Conservation (phyloP, 2,888 invertebrate species). For the Philonicus albiceps region DNA sequence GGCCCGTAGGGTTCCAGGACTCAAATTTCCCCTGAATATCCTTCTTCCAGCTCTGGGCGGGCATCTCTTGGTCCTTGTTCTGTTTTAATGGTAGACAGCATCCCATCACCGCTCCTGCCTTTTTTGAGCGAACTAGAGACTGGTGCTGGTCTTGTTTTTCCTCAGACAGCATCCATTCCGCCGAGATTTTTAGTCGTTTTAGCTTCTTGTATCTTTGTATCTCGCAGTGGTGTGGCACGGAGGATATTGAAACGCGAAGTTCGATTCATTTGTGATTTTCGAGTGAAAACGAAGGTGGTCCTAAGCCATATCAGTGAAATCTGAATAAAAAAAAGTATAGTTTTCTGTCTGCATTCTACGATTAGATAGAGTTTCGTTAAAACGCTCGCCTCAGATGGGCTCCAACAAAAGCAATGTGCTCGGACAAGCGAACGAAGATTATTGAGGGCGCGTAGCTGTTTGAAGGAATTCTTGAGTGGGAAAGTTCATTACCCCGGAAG, state of each 20-base stretch:
- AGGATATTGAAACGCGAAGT: neutral
- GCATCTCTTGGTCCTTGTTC: constrained; percentile 38
- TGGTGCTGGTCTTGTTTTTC: constrained; percentile 34
- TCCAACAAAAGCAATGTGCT: neutral
- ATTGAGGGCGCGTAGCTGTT: neutral
- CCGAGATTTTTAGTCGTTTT: constrained; percentile 27
- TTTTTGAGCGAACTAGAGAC: neutral
- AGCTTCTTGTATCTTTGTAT: constrained; percentile 25
- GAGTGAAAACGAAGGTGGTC: constrained; percentile 44
- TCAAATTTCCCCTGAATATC: neutral
- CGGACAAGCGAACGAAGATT: neutral
- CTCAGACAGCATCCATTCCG: constrained; percentile 23
- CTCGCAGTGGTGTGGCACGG: constrained; percentile 22
- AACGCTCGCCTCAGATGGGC: neutral
- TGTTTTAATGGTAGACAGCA: neutral
- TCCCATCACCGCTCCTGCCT: neutral
- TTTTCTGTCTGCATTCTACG: neutral
- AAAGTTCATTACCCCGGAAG: constrained; percentile 4
- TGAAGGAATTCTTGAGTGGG: constrained; percentile 5
- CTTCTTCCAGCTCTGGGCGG: neutral
- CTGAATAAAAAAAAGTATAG: neutral
- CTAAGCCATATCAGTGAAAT: neutral
- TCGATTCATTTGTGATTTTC: constrained; percentile 45
- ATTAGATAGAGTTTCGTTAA: neutral
- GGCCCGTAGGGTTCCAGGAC: neutral